Base-by-base conservation (phyloP, 2,888 invertebrate species). In the Drosophila maculinotata region DNA sequence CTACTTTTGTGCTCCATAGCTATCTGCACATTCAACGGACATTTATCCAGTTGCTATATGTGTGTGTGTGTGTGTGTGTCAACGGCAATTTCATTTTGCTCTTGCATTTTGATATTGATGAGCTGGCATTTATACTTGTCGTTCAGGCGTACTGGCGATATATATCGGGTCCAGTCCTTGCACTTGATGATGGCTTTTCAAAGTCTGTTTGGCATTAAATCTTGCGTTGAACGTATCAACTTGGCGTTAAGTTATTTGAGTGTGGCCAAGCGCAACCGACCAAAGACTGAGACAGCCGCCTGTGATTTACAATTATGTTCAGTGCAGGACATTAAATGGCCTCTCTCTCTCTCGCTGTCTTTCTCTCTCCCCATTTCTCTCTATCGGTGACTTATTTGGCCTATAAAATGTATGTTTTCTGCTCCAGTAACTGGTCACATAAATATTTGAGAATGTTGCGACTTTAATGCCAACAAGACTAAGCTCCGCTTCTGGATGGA, bases 151-250 rank as follows among this genome's bases (percentile, higher is more conserved):
- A 65, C 60, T 56, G 59, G 20, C 82, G 44, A 76, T 81, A 76
- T 56, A 41, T 71, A 81, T 79, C 54, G 30, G 49, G 14, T 6
- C 30, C 14, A 41, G 35, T 48, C 45, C 45, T 6, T 78, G 60
- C 69, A 69, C 64, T 83, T 83, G 80, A 69, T 76, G 83, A 86
- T 86, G 75, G 65, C 86, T 69, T 79, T 82, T 62, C 74, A 83
- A 76, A 86, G 77, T 76, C 69, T 53, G 64, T 44, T 67, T 67
- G 72, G 70, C 79, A 69, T 79, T 84, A 75, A 84, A 69, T 85
- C 79, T 63, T 68, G 54, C 67, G 42, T 67, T 47, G 54, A 75
- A 51, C 39, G 82, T 41, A 62, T 69, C 79, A 65, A 54, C 76
- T 69, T 79, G 69, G 60, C 78, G 80, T 62, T 80, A 83, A 80